A percentile compares a stretch with the other conserved stretches of the same genome.
Conservation (phyloP, 2,113 vertebrate species). For the Arenaria interpres region DNA sequence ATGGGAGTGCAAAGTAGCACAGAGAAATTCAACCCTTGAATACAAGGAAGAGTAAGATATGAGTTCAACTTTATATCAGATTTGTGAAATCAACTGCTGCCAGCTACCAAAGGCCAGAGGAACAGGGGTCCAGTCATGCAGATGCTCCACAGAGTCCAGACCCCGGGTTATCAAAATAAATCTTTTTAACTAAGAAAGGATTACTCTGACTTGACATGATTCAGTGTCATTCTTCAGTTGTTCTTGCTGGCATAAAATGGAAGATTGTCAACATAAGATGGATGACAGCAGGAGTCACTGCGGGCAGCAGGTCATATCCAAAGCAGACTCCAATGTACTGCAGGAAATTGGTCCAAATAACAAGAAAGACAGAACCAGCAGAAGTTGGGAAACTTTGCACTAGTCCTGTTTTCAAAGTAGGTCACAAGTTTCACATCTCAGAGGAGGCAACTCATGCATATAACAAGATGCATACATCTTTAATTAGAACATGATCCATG, state of each 20-base stretch:
- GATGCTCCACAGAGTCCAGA: background rate
- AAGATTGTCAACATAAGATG: background rate
- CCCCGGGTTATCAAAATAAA: background rate
- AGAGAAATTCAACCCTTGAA: background rate
- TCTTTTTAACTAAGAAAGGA: background rate
- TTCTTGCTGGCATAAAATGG: constrained; percentile 9
- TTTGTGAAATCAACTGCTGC: background rate
- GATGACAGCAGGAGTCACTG: background rate
- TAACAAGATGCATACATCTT: constrained; percentile 10
- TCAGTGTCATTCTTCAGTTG: background rate
- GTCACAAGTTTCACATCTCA: constrained; percentile 4
- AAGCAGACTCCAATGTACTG: background rate
- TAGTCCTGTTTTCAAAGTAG: background rate
- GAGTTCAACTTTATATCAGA: background rate
- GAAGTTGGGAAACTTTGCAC: background rate
- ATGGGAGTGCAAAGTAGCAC: background rate
- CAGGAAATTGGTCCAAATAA: background rate
- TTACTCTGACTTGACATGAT: background rate
- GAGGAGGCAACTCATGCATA: background rate
- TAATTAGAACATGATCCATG: constrained; percentile 16
- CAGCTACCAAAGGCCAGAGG: background rate
- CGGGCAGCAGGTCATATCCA: background rate
- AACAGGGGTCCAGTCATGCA: background rate
- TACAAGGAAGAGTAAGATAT: background rate
- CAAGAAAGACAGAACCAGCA: background rate